Evolutionary conservation across 2,888 invertebrate genomes (phyloP), one percentile per base, ranked within the genome.

Genomic region (Lamellibrachia satsuma): DNA sequence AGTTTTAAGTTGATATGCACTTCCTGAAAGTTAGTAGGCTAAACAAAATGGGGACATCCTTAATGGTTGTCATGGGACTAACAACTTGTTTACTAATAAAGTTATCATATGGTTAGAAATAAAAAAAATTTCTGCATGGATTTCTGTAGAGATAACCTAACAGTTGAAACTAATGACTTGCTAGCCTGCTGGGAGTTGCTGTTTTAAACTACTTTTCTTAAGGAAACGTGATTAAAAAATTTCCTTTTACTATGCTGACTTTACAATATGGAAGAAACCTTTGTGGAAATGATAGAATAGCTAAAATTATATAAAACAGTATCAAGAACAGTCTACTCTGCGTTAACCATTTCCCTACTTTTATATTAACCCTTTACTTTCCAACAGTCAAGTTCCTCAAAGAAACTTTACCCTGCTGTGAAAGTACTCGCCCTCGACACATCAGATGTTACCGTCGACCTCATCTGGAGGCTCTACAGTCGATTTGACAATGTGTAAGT

Each of bases 381-480:
- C 15, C 75, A 75, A n/a, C 75, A 75, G 11, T 75, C 75, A 15
- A 75, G 75, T 75, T 75, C 75, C 3, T 75, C 75, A 75, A 75
- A 75, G 75, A 75, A 75, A 27, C 11, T 52, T 6, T 15, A 11
- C 7, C 11, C 52, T 57, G 91, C 9, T 22, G 22, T 22, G 75
- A 75, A 75, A 90, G 90, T 92, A 1, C 93, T 52, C 75, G 52
- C 27, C 57, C 93, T 96, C 27, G 96, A 96, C 93, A 95, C 95
- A 93, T 93, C 93, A 52, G 95, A 95, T 27, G 93, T 95, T n/a
- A 95, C 95, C 27, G 92, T 96, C 52, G 95, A 95, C 52, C 93
- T 93, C 1, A 93, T 96, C n/a, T 95, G 95, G 95, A 93, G 94
- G 52, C 94, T 96, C 27, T 96, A 95, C 93, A 94, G 52, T 52